These are phyloP conservation scores for Borostomias antarcticus DNA, from an alignment of 2,797 vertebrate genomes.

Conservation along the genomic window DNA sequence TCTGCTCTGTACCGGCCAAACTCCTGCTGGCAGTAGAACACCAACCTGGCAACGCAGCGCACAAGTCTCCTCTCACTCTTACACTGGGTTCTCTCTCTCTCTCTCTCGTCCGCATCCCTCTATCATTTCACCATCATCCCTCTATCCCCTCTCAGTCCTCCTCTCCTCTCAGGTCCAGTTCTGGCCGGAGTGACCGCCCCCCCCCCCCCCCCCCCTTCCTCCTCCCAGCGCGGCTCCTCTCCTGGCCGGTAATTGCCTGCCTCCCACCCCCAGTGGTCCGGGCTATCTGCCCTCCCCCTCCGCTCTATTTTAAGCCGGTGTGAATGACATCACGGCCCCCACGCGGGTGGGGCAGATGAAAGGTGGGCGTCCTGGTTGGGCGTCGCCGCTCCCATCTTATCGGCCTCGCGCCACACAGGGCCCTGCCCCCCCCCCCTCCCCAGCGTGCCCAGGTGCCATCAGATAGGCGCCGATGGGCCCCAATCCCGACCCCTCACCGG, in stretches of 20 bases:
- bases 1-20: neutral
- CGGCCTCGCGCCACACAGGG: slow-evolving; percentile 71
- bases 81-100: neutral
- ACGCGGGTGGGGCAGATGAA: slow-evolving; percentile 73
- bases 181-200: slow-evolving; percentile 24
- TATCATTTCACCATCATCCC: slow-evolving; percentile 12
- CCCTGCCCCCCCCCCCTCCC: slow-evolving; percentile 46
- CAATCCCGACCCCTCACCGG: slow-evolving; percentile 61
- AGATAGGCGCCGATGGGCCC: slow-evolving; percentile 65
- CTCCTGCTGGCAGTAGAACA: neutral
- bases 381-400: slow-evolving; percentile 71
- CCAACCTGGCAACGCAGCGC: neutral
- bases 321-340: slow-evolving; percentile 73
- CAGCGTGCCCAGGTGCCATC: slow-evolving; percentile 56
- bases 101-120: neutral
- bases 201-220: slow-evolving; percentile 40
- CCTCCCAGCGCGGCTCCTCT: slow-evolving; percentile 59
- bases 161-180: slow-evolving; percentile 27
- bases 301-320: slow-evolving; percentile 72
- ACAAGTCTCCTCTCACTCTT: neutral
- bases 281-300: slow-evolving; percentile 67
- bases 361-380: slow-evolving; percentile 71
- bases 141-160: neutral
- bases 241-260: slow-evolving; percentile 77
- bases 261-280: slow-evolving; percentile 65